Conservation (phyloP, 2,113 vertebrate species). For the Phrynosoma platyrhinos region DNA sequence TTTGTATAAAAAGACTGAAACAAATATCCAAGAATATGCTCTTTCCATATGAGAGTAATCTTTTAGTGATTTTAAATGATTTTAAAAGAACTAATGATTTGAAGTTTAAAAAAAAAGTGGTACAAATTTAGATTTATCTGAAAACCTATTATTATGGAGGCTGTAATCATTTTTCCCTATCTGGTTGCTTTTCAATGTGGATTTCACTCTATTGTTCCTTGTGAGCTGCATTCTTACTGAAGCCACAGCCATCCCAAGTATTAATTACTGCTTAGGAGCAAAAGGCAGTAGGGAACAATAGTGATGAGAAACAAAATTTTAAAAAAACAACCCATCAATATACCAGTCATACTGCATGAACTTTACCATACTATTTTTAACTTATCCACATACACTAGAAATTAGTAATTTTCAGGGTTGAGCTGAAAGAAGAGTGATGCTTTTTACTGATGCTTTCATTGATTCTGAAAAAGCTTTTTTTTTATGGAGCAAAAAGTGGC, state of each 20-base stretch:
- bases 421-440: not conserved
- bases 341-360: constrained; percentile 8
- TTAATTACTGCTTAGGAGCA: constrained; percentile 65
- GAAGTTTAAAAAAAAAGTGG: constrained; percentile 43
- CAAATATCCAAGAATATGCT: constrained; percentile 36
- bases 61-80: constrained; percentile 6
- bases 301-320: not conserved
- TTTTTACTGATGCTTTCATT: not conserved
- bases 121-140: constrained; percentile 67
- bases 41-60: constrained; percentile 15
- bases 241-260: constrained; percentile 53
- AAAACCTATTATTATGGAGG: constrained; percentile 59
- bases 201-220: constrained; percentile 67
- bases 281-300: constrained; percentile 39
- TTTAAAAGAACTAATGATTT: constrained; percentile 25
- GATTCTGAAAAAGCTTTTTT: not conserved
- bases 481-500: not conserved
- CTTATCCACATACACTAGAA: not conserved
- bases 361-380: constrained; percentile 28
- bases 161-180: constrained; percentile 58
- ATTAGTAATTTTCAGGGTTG: not conserved
- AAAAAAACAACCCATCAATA: constrained; percentile 3
- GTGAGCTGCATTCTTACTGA: constrained; percentile 42
- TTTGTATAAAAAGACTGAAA: constrained; percentile 25
- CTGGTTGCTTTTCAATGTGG: constrained; percentile 55